phyloP scores from a whole-genome alignment of 1,140 invertebrate species.

The Aphelenchoides besseyi region DNA sequence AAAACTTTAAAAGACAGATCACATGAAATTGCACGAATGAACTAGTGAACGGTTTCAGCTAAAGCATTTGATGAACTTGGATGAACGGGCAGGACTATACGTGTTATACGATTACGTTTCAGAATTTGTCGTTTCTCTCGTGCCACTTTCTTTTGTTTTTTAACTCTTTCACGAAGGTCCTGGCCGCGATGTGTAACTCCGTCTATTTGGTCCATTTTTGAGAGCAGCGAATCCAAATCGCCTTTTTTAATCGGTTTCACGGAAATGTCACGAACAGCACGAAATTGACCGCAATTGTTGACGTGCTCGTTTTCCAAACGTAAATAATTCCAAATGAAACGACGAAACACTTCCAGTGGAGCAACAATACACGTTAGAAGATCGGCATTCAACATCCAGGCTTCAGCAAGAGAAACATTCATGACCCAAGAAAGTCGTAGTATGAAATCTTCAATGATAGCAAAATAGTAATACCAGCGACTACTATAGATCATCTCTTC shows the following conservation, averaged over 20 bases:
- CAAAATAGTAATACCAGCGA: conserved; percentile 84
- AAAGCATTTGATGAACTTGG: conserved; percentile 39
- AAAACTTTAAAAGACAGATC: too few species aligned
- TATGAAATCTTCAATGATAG: conserved; percentile 89
- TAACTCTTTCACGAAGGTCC: conserved; percentile 58
- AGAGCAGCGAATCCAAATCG: conserved; percentile 51
- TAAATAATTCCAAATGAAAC: conserved; percentile 99
- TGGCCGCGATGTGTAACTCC: conserved; percentile 61
- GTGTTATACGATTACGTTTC: conserved; percentile 52
- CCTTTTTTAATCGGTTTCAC: conserved; percentile 77
- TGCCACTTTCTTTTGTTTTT: conserved; percentile 60
- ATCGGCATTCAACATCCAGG: conserved; percentile 75
- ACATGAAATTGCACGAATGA: too few species aligned
- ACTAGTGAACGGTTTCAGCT: conserved; percentile 48
- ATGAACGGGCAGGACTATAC: conserved; percentile 41
- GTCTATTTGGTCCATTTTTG: conserved; percentile 58
- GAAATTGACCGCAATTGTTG: conserved; percentile 98
- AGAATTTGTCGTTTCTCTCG: conserved; percentile 55
- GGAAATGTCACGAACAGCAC: conserved; percentile 94
- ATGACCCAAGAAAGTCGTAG: conserved; percentile 84
- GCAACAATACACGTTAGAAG: conserved; percentile 83
- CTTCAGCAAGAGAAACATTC: conserved; percentile 81
- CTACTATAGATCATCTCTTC: conserved; percentile 71
- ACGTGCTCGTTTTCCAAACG: conserved; percentile 98
- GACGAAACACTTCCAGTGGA: conserved; percentile 88